Evolutionary conservation across 1,140 invertebrate genomes (phyloP), one percentile per base, ranked within the genome.

Genomic region (Drosophila arawakana): DNA sequence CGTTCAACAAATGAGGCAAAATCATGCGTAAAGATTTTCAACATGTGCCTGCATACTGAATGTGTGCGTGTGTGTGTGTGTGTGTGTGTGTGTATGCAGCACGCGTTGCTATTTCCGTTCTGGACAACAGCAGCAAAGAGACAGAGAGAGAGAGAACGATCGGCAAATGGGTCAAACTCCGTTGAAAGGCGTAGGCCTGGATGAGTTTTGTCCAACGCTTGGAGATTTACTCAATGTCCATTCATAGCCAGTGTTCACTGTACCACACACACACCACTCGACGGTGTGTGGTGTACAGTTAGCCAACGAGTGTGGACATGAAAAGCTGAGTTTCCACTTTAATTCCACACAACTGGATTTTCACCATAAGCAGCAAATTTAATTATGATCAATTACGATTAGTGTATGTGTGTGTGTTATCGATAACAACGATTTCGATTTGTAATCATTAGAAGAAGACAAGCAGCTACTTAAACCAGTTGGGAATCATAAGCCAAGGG

Each of bases 1-100:
- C 25, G 25, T 30, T 30, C 75, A 81, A 79, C 66, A 80, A 69
- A 69, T 80, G 75, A 67, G 57, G 82, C 73, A 85, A 86, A 83
- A 88, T 86, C 82, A 86, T 86, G 80, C 82, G 83, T 86, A 83
- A 80, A 86, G 76, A 85, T 85, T 78, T 76, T 72, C 62, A 62
- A 77, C 65, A 68, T 67, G 47, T 67, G 54, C 54, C 44, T 50
- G 52, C 52, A 57, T 47, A 46, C 50, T 78, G 66, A 78, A 81
- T 72, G 75, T 71, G 59, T 66, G 44, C 44, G 44, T 46, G 18
- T 60, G 30, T 50, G 52, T 10, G 59, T 54, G 37, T 35, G 65
- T 46, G 43, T 57, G 55, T 49, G 41, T 66, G 59, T 66, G 43
- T 58, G 34, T 84, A 52, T 68, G 65, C 50, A 77, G 66, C 76